A percentile compares a stretch with the other conserved stretches of the same genome.
Evolutionary conservation across 2,888 invertebrate genomes (phyloP).

Genomic region (Nemurella pictetii): DNA sequence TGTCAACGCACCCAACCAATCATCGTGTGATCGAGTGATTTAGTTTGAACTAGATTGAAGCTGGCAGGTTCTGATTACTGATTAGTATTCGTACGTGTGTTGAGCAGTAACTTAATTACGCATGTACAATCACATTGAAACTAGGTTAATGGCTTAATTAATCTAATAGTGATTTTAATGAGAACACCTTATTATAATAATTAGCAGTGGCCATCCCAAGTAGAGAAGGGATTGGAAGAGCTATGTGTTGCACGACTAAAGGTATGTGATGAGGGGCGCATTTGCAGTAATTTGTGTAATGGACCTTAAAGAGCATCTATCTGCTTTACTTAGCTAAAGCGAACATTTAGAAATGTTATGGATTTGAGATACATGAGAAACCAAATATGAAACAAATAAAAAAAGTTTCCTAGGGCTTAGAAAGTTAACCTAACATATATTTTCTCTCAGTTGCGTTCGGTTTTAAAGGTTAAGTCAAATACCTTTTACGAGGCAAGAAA

Average conservation of each 20-base stretch:
- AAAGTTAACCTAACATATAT: no score
- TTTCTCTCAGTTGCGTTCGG: no score
- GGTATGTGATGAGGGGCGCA: background rate
- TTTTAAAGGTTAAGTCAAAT: no score
- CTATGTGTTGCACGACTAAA: background rate
- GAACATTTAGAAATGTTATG: background rate
- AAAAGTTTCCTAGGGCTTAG: background rate
- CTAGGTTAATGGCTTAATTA: slow-evolving; percentile 17
- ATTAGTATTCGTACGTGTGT: background rate
- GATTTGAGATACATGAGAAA: background rate
- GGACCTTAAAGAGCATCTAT: background rate
- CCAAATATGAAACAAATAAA: background rate
- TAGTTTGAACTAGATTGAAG: background rate
- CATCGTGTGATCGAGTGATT: background rate
- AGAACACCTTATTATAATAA: slow-evolving; percentile 17
- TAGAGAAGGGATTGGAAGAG: background rate
- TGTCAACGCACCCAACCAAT: background rate
- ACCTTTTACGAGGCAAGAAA: no score
- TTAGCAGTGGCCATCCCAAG: background rate
- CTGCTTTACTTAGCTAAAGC: background rate
- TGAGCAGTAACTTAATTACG: background rate
- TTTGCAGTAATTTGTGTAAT: background rate
- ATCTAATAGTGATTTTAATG: slow-evolving; percentile 16
- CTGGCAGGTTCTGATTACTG: background rate
- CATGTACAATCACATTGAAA: background rate